These are phyloP conservation scores for Telmatochromis sp. DNA, from an alignment of 2,113 vertebrate genomes.

Conservation along the genomic window DNA sequence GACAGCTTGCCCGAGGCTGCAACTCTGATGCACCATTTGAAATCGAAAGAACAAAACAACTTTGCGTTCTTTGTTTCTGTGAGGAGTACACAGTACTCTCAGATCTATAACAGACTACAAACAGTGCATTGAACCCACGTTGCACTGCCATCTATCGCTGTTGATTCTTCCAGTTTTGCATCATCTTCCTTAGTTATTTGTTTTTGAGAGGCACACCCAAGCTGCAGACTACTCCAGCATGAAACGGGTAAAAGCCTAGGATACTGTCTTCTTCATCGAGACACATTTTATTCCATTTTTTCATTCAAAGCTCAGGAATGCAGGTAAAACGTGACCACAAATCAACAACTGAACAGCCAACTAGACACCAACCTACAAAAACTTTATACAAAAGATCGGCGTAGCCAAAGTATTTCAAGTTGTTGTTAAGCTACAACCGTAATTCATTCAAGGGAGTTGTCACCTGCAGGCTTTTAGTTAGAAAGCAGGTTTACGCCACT, in stretches of 20 bases:
- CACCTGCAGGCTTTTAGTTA: neutral
- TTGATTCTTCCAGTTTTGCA: neutral
- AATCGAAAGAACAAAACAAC: neutral
- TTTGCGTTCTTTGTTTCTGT: neutral
- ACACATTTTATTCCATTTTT: neutral
- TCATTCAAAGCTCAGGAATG: neutral
- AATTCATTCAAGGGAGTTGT: neutral
- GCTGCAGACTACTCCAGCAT: neutral
- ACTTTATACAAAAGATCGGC: neutral
- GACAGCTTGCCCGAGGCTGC: neutral
- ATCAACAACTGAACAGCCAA: neutral
- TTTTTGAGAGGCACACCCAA: neutral
- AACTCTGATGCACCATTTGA: neutral
- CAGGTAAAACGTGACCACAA: neutral
- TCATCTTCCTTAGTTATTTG: neutral
- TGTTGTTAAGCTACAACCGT: neutral
- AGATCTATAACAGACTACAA: neutral
- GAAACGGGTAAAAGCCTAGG: neutral
- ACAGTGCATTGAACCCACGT: neutral
- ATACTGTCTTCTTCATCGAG: neutral
- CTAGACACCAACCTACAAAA: neutral
- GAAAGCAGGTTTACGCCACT: neutral
- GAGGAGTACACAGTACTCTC: neutral
- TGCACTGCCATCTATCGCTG: neutral
- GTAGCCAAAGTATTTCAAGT: neutral